Percentiles rank a stretch among this genome's conserved stretches.
Evolutionary conservation across 2,113 vertebrate genomes (phyloP).

Genomic region (Xyrauchen texanus): DNA sequence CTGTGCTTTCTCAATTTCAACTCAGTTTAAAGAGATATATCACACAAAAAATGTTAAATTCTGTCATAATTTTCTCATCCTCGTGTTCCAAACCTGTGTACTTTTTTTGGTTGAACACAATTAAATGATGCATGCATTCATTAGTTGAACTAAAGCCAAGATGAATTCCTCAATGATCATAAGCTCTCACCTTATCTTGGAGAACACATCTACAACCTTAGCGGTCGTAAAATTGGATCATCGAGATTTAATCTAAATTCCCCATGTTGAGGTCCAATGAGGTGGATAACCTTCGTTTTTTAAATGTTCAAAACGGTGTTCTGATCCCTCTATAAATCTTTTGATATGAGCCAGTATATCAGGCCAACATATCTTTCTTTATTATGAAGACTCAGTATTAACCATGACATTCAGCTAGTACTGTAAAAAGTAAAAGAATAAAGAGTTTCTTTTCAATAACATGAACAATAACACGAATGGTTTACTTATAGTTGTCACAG

Average conservation of each 20-base stretch:
- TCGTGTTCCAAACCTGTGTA: too few species aligned
- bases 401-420: not conserved
- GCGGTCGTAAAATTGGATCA: not conserved
- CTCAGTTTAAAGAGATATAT: too few species aligned
- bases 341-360: not conserved
- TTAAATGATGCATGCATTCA: not conserved
- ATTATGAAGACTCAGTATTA: not conserved
- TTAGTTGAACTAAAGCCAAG: not conserved
- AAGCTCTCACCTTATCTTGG: constrained; percentile 2
- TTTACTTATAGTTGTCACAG: too few species aligned
- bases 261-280: not conserved
- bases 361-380: not conserved
- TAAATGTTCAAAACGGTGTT: too few species aligned
- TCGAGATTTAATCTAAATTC: not conserved
- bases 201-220: constrained; percentile 3
- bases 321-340: not conserved
- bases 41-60: too few species aligned
- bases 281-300: not conserved
- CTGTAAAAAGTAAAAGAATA: too few species aligned
- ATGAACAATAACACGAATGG: too few species aligned
- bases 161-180: constrained; percentile 11
- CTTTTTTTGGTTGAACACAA: not conserved
- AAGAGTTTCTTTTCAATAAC: too few species aligned
- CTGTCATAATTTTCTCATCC: too few species aligned
- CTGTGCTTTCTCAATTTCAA: too few species aligned